These are phyloP conservation scores for Ricordea florida DNA, from an alignment of 92 coral and sea anemone genomes.

Conservation along the genomic window DNA sequence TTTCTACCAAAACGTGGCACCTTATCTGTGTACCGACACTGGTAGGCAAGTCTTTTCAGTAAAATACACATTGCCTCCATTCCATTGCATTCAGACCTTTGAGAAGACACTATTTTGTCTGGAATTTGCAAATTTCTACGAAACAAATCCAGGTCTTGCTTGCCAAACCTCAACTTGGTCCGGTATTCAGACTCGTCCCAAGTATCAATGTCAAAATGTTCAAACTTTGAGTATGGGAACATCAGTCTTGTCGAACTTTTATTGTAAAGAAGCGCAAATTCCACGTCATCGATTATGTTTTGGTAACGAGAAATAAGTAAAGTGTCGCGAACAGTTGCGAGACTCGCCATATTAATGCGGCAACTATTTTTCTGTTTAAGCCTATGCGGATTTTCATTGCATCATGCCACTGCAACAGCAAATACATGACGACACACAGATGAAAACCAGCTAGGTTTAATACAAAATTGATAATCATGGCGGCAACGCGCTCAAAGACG, in stretches of 20 bases:
- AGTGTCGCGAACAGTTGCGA: not conserved
- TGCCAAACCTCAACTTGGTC: constrained; percentile 28
- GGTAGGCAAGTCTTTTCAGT: constrained; percentile 23
- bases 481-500: too few species aligned
- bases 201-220: constrained; percentile 6
- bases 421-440: too few species aligned
- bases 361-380: too few species aligned
- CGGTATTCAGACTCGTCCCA: constrained; percentile 28
- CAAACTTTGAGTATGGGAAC: constrained; percentile 39
- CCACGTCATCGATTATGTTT: constrained; percentile 29
- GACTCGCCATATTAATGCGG: not conserved
- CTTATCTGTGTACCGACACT: constrained; percentile 25
- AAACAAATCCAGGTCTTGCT: constrained; percentile 9
- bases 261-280: constrained; percentile 31
- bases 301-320: not conserved
- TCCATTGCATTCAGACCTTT: constrained; percentile 15
- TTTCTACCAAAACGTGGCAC: too few species aligned
- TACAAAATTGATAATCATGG: too few species aligned
- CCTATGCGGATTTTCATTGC: too few species aligned
- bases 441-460: too few species aligned
- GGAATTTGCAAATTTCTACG: not conserved
- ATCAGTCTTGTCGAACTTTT: constrained; percentile 1
- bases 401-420: too few species aligned
- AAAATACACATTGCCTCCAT: constrained; percentile 29
- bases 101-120: constrained; percentile 6